Evolutionary conservation across 1,140 invertebrate genomes (phyloP).

Genomic region (Drosophila serrata): DNA sequence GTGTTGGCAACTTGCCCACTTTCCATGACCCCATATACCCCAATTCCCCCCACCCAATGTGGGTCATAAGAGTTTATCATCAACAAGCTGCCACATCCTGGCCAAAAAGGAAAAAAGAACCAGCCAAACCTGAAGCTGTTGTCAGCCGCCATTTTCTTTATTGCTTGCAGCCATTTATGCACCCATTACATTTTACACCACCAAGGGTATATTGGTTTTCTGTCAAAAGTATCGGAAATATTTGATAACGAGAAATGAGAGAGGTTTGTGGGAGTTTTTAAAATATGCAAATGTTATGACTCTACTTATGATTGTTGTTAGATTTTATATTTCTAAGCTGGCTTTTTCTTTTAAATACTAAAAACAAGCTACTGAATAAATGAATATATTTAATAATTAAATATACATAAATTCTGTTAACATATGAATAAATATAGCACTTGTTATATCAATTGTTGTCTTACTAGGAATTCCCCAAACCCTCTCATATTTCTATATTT

Average conservation of each 20-base stretch:
- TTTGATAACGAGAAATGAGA: background rate
- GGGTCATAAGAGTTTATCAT: conserved; percentile 82
- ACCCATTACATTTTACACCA: conserved; percentile 9
- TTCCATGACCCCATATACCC: conserved; percentile 9
- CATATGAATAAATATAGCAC: background rate
- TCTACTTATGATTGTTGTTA: background rate
- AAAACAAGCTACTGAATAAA: background rate
- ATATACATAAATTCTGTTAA: background rate
- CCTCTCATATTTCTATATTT: background rate
- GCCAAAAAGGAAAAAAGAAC: conserved; percentile 63
- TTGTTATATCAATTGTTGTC: background rate
- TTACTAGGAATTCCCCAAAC: background rate
- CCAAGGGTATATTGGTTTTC: conserved; percentile 16
- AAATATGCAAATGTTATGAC: too few species aligned
- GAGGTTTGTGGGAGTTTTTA: background rate
- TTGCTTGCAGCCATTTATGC: conserved; percentile 36
- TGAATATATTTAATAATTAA: background rate
- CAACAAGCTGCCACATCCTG: conserved; percentile 79
- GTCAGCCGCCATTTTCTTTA: conserved; percentile 57
- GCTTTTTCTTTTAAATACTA: background rate
- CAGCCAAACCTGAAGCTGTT: conserved; percentile 58
- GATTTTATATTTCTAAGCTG: background rate
- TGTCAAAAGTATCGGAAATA: background rate
- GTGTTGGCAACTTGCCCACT: conserved; percentile 44
- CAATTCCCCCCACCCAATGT: conserved; percentile 43